These are phyloP conservation scores for Pteromalus puparum DNA, from an alignment of 1,140 invertebrate species.

Conservation along the genomic window DNA sequence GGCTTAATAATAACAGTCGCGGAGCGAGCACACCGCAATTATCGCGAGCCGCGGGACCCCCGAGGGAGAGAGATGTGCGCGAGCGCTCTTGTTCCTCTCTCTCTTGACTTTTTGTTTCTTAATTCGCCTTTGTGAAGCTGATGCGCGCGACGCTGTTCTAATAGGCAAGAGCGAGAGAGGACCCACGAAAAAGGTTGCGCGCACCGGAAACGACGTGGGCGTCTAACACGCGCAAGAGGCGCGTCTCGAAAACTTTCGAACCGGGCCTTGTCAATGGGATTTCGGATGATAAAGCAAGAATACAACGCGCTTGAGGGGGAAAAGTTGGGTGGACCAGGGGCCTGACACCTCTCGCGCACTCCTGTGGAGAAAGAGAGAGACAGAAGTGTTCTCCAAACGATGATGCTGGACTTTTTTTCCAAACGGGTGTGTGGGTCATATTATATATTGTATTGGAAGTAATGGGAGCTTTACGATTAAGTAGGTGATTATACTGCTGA, in stretches of 20 bases:
- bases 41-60: conserved; percentile 58
- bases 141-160: neutral
- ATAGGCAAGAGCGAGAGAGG: conserved; percentile 7
- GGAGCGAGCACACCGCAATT: conserved; percentile 68
- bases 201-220: conserved; percentile 63
- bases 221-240: conserved; percentile 47
- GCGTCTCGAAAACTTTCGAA: conserved; percentile 36
- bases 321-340: neutral
- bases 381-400: conserved; percentile 10
- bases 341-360: neutral
- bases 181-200: conserved; percentile 20
- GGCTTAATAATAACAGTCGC: conserved; percentile 73
- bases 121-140: conserved; percentile 45
- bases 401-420: conserved; percentile 17
- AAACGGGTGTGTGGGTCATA: neutral
- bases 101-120: conserved; percentile 51
- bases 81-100: conserved; percentile 52
- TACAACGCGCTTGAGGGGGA: neutral
- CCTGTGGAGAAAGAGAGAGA: too few species aligned
- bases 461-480: conserved; percentile 4
- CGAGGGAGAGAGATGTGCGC: conserved; percentile 48
- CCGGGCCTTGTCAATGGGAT: conserved; percentile 39
- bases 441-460: neutral
- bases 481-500: conserved; percentile 5
- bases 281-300: conserved; percentile 42